Evolutionary conservation across 2,113 vertebrate genomes (phyloP).

Genomic region (Drymodes brunneopygia): DNA sequence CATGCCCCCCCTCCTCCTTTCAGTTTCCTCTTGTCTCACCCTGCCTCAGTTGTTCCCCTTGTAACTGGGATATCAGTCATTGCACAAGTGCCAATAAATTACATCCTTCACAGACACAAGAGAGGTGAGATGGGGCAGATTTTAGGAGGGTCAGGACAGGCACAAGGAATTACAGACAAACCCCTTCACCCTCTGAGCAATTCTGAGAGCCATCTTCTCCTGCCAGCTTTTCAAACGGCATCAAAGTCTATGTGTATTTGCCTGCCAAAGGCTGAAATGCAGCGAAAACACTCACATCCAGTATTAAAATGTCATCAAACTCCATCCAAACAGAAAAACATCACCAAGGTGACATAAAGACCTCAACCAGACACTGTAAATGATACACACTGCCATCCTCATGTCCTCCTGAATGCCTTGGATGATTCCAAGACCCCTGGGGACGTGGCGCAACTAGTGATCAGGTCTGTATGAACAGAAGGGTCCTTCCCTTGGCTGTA

Average conservation of each 20-base stretch:
- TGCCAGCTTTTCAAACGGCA: neutral
- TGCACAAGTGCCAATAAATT: neutral
- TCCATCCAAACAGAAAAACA: neutral
- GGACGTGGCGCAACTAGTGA: neutral
- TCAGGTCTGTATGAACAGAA: neutral
- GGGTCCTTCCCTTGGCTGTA: neutral
- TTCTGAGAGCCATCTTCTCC: neutral
- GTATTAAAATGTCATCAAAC: neutral
- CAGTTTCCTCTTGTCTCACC: neutral
- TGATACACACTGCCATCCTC: rapidly evolving
- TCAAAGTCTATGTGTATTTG: neutral
- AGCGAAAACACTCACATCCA: neutral
- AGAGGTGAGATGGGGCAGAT: neutral
- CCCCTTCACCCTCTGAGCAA: neutral
- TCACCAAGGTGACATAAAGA: neutral
- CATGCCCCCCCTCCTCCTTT: neutral
- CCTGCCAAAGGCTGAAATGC: neutral
- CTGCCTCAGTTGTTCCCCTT: neutral
- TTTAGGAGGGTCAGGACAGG: neutral
- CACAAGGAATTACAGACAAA: neutral
- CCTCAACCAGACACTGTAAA: neutral
- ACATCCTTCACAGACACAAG: neutral
- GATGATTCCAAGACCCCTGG: neutral
- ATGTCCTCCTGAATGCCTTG: neutral
- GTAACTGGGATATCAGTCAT: neutral